phyloP scores from a whole-genome alignment of 35 echinoderm and acorn worm species.

The Apostichopus parvimensis region DNA sequence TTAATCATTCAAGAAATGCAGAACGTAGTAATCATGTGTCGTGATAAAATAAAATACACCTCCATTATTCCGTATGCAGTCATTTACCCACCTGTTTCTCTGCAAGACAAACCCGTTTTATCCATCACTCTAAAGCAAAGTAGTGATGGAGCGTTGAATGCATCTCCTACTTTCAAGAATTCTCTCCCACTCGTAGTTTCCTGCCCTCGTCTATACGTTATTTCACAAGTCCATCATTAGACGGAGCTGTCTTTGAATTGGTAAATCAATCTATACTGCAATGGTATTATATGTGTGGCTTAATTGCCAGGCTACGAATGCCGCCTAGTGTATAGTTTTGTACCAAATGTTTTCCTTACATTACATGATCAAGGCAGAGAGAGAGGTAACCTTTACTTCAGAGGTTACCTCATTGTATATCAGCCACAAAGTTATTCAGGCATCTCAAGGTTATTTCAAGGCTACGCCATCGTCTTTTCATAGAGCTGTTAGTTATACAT shows the following conservation, averaged over 20 bases:
- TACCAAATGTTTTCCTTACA: not conserved
- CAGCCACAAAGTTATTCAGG: not conserved
- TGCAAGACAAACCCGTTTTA: not conserved
- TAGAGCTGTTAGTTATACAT: no score
- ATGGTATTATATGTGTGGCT: not conserved
- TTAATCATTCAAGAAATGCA: no score
- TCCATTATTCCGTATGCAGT: not conserved
- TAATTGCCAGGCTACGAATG: not conserved
- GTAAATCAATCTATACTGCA: not conserved
- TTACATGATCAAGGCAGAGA: not conserved
- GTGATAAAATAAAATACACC: no score
- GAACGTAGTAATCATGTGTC: no score
- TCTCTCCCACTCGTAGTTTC: not conserved
- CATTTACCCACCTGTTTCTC: not conserved
- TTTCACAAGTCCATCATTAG: not conserved
- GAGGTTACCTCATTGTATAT: not conserved
- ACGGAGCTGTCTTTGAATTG: not conserved
- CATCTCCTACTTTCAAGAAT: not conserved
- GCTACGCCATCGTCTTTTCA: not conserved
- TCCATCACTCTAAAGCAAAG: not conserved
- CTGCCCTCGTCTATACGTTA: not conserved
- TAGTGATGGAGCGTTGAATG: not conserved
- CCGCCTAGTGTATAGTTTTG: not conserved
- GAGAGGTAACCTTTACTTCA: not conserved
- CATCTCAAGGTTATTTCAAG: not conserved